Evolutionary conservation across 2,888 invertebrate species (phyloP), one percentile per base, ranked within the genome.

Genomic region (Archaeoteleia sp.): DNA sequence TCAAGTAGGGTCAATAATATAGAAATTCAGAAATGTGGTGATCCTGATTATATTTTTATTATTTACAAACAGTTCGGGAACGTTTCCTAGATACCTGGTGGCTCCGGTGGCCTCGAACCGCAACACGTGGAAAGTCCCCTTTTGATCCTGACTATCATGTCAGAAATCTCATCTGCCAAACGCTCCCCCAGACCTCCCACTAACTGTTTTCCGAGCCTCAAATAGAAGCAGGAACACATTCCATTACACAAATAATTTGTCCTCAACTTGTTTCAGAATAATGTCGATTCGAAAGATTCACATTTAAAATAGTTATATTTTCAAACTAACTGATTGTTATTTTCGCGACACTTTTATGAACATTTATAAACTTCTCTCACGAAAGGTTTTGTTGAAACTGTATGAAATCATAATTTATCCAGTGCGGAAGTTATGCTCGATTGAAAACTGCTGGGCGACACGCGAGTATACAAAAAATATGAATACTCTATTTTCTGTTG

Each of bases 211-310:
- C 74, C 73, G 51, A 83, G 63, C 70, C 82, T 78, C 55, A 83
- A 65, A 77, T 82, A 83, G 60, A 84, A 83, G 48, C 82, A 83
- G 71, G 80, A 82, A 72, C 81, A 80, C 80, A 82, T 82, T 77
- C 78, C 78, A 80, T 78, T 67, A 70, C 77, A 73, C 67, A 14
- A 10, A 51, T 23, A n/a, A 13, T 57, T 42, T 49, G 35, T 13
- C 32, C 13, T 12, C 14, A 10, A 40, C 29, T 23, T 30, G 9
- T 35, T 34, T 8, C 20, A n/a, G 8, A 43, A 10, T 17, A 27
- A 53, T 51, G n/a, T n/a, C n/a, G n/a, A n/a, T n/a, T n/a, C n/a
- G n/a, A n/a, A n/a, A n/a, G n/a, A n/a, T n/a, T n/a, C n/a, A n/a
- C n/a, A n/a, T n/a, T n/a, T n/a, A n/a, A n/a, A n/a, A n/a, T n/a